phyloP scores from a whole-genome alignment of 2,797 vertebrate species.

The Urophycis tenuis region DNA sequence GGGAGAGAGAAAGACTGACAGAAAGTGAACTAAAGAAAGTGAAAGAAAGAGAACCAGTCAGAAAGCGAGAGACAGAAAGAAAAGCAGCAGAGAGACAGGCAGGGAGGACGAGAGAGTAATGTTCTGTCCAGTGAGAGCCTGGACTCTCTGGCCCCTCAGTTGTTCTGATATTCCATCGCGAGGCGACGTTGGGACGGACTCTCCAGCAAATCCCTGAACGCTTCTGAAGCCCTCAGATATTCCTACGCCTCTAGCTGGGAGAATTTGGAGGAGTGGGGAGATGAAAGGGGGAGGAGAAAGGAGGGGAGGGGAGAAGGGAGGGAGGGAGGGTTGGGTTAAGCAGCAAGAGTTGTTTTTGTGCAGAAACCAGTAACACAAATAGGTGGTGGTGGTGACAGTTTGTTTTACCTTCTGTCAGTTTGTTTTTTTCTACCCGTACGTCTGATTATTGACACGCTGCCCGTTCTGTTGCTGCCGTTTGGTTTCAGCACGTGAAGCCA shows the following conservation, averaged over 20 bases:
- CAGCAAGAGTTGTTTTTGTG: neutral
- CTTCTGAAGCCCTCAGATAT: neutral
- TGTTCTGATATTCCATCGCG: neutral
- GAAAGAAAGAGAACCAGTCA: neutral
- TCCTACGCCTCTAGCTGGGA: conserved; percentile 54
- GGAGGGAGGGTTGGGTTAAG: neutral
- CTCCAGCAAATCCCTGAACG: neutral
- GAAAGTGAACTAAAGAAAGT: neutral
- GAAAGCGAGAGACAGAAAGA: neutral
- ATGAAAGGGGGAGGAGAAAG: conserved; percentile 59
- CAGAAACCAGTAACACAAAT: conserved; percentile 30
- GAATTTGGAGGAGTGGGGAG: conserved; percentile 59
- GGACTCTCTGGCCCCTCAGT: neutral
- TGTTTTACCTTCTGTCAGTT: neutral
- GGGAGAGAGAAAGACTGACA: neutral
- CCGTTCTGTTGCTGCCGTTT: neutral
- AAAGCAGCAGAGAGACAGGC: neutral
- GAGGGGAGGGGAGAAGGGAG: conserved; percentile 23
- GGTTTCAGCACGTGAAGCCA: neutral
- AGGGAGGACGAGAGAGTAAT: neutral
- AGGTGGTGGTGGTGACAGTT: conserved; percentile 44
- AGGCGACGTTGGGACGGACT: neutral
- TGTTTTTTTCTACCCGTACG: neutral
- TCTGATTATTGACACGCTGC: neutral
- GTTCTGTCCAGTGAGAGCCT: neutral